A percentile compares a stretch with the other conserved stretches of the same genome.
phyloP scores from a whole-genome alignment of 2,113 vertebrate species.

The Corydoras maculifer region DNA sequence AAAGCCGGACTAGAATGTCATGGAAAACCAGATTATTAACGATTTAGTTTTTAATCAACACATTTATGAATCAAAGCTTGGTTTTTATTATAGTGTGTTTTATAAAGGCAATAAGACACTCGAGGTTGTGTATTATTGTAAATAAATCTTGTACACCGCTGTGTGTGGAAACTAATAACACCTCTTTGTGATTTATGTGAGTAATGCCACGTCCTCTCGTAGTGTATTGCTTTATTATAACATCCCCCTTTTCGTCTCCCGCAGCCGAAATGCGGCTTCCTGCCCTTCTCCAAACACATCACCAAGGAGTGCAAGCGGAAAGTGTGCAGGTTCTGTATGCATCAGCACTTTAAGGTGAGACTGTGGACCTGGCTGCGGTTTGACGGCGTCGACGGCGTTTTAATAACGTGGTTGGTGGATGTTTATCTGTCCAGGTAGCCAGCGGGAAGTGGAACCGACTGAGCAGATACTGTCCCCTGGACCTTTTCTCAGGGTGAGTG shows the following conservation, averaged over 20 bases:
- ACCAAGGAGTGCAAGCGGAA: conserved; percentile 87
- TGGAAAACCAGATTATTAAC: too few relatives aligned
- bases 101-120: too few relatives aligned
- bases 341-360: conserved; percentile 82
- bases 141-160: too few relatives aligned
- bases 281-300: conserved; percentile 82
- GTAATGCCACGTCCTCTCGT: too few relatives aligned
- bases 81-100: too few relatives aligned
- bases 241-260: conserved; percentile 43
- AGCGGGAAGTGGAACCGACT: conserved; percentile 91
- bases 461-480: conserved; percentile 91
- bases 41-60: too few relatives aligned
- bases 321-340: conserved; percentile 97
- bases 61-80: too few relatives aligned
- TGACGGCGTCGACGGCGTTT: background rate
- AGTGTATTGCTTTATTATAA: too few relatives aligned
- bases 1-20: too few relatives aligned
- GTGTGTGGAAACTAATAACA: too few relatives aligned
- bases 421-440: conserved; percentile 71
- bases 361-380: background rate
- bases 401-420: background rate
- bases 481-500: conserved; percentile 96
- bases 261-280: conserved; percentile 96
- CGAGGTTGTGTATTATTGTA: too few relatives aligned
- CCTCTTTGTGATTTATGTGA: too few relatives aligned